Conservation (phyloP, 1,140 invertebrate species). For the Eulimnadia texana region DNA sequence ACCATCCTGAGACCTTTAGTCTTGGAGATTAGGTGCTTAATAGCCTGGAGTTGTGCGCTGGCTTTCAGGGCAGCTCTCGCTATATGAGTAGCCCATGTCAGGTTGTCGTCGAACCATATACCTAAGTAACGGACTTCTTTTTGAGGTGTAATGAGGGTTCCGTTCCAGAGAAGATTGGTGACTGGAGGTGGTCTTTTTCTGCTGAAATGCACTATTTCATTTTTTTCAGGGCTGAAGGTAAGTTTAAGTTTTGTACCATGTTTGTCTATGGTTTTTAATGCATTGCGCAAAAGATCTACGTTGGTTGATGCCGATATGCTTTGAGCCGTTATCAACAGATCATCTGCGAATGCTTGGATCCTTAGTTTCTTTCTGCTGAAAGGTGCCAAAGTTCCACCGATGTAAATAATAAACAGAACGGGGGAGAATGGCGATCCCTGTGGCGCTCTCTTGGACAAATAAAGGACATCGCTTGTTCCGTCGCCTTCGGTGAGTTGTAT, state of each 20-base stretch:
- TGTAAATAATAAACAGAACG: neutral
- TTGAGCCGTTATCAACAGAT: neutral
- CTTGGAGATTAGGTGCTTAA: neutral
- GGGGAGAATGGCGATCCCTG: slow-evolving; percentile 5
- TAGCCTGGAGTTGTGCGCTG: neutral
- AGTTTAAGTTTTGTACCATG: neutral
- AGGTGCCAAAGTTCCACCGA: neutral
- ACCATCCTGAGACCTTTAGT: neutral
- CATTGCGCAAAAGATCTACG: slow-evolving; percentile 2
- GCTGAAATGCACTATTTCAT: neutral
- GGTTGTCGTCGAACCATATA: neutral
- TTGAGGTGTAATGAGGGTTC: neutral
- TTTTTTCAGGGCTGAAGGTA: neutral
- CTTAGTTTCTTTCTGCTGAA: neutral
- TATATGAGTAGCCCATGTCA: neutral
- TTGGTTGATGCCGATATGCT: neutral
- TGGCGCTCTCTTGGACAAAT: neutral
- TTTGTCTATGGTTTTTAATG: neutral
- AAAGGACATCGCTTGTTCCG: neutral
- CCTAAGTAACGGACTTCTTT: slow-evolving; percentile 2
- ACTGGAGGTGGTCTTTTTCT: neutral
- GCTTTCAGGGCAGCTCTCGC: neutral
- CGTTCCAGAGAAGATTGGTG: neutral
- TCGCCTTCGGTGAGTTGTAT: neutral
- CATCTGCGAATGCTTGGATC: slow-evolving; percentile 1